Conservation (phyloP, 2,888 invertebrate genomes). For the Epinotia demarniana region DNA sequence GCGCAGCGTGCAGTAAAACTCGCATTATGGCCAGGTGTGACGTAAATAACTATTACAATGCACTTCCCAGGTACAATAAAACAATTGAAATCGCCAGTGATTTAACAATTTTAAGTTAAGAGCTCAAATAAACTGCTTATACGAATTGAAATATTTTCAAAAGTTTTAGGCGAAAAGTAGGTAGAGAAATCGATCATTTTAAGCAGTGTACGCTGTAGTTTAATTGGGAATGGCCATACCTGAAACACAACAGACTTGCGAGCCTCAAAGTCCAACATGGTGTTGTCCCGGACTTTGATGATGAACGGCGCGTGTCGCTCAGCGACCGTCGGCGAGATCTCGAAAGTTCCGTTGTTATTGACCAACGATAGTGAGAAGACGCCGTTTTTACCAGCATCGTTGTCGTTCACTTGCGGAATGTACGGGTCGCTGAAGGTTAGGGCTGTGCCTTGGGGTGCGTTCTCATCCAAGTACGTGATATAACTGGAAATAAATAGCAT, state of each 20-base stretch:
- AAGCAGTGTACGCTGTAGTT: neutral
- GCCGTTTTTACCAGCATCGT: slow-evolving; percentile 92
- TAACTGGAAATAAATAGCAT: slow-evolving; percentile 83
- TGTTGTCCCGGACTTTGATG: slow-evolving; percentile 92
- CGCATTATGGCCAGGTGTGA: too few relatives aligned
- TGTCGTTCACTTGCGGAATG: slow-evolving; percentile 89
- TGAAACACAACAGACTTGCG: slow-evolving; percentile 90
- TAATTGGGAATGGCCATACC: slow-evolving; percentile 68
- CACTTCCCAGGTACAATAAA: neutral
- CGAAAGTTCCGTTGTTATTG: slow-evolving; percentile 95
- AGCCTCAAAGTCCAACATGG: slow-evolving; percentile 93
- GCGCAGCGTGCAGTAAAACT: too few relatives aligned
- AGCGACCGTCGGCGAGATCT: slow-evolving; percentile 92
- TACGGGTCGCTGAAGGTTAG: slow-evolving; percentile 89
- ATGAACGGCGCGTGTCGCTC: slow-evolving; percentile 91
- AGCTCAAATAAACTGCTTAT: neutral
- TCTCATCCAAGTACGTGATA: slow-evolving; percentile 90
- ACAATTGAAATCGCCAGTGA: neutral
- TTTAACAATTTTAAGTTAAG: neutral
- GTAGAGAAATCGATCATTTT: neutral
- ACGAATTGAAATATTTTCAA: neutral
- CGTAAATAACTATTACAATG: too few relatives aligned
- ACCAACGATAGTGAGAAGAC: slow-evolving; percentile 91
- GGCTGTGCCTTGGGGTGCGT: slow-evolving; percentile 91
- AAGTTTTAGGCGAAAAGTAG: neutral